Evolutionary conservation across 1,140 invertebrate species (phyloP), one percentile per base, ranked within the genome.

Genomic region (Ditylenchus dipsaci): DNA sequence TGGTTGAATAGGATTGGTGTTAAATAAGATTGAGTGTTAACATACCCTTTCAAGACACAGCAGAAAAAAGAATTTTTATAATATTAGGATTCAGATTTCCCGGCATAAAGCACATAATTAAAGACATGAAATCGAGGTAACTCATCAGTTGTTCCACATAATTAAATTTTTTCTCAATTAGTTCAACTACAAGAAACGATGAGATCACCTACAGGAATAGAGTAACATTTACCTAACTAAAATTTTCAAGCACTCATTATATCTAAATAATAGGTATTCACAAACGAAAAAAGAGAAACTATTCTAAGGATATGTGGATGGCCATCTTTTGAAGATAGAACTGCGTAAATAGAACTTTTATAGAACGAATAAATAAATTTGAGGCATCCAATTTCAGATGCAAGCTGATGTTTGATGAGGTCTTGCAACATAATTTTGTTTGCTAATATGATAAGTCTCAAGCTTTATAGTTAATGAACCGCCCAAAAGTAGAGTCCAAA

Each of bases 281-380:
- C 56, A 27, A 75, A 75, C 61, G 57, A 75, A 33, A 77, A 58
- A 38, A 53, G 73, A 42, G 74, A 77, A 45, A 60, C 73, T 33
- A 79, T 75, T 61, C 33, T 77, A 23, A 42, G 63, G 26, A 65
- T 77, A 47, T 69, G 76, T 56, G 74, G 74, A 21, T 75, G 73
- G 73, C 58, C 73, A 8, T 47, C 69, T n/a, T 71, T 74, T 45
- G 72, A 74, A 11, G 76, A 72, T 27, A 29, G 60, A 7, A 45
- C 56, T 17, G 72, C 42, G 29, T 73, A 42, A 13, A n/a, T n/a
- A n/a, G n/a, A n/a, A n/a, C n/a, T 64, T 45, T 21, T 17, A n/a
- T 38, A 15, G 19, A 29, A 38, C 77, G 19, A 69, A 78, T 27
- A 30, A 58, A 62, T 29, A 74, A 1, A 47, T 72, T 47, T 27